These are phyloP conservation scores for Columbina picui DNA, from an alignment of 2,113 vertebrate species.

Conservation along the genomic window DNA sequence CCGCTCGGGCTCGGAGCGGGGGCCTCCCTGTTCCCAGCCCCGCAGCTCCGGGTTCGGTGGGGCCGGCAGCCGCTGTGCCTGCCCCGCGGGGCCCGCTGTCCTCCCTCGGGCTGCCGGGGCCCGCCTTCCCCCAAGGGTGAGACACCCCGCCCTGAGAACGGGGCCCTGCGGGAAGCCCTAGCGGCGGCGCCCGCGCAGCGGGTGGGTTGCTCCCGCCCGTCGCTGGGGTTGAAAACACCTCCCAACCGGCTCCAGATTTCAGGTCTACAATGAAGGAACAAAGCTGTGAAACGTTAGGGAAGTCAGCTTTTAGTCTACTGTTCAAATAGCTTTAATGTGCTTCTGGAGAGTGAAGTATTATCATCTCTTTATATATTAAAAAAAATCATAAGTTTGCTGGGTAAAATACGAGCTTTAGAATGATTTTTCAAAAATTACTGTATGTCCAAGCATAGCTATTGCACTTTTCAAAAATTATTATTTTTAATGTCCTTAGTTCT, in stretches of 20 bases:
- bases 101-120: neutral
- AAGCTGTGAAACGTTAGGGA: neutral
- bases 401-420: rapidly evolving
- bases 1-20: too few relatives aligned
- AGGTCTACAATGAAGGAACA: rapidly evolving
- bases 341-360: neutral
- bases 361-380: too few relatives aligned
- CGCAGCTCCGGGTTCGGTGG: too few relatives aligned
- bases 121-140: rapidly evolving
- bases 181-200: neutral
- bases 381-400: neutral
- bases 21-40: neutral
- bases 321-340: rapidly evolving
- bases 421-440: neutral
- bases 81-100: neutral
- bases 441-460: neutral
- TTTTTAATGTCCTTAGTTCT: neutral
- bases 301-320: rapidly evolving
- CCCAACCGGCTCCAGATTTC: rapidly evolving
- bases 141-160: rapidly evolving
- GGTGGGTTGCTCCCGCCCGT: neutral
- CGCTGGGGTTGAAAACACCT: neutral
- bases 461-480: neutral
- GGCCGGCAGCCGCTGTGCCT: neutral
- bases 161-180: rapidly evolving